Conservation (phyloP, 1,140 invertebrate species). For the Trinorchestia longiramus region DNA sequence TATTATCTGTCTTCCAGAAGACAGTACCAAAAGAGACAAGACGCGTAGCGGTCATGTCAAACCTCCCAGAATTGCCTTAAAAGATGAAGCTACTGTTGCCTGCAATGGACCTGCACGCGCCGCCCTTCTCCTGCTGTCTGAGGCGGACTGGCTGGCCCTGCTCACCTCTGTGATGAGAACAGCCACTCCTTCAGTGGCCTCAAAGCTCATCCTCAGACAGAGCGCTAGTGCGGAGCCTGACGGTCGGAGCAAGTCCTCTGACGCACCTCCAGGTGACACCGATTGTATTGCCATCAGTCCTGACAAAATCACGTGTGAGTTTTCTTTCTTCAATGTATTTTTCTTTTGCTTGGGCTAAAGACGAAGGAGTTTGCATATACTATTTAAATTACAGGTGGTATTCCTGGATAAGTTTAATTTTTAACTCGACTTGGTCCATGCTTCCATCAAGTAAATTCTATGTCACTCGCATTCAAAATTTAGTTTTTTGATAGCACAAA, state of each 20-base stretch:
- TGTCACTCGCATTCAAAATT: too few species aligned
- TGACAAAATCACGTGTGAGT: neutral
- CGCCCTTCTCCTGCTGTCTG: conserved; percentile 14
- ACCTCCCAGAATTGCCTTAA: neutral
- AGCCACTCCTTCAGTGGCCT: neutral
- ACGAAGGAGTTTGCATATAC: neutral
- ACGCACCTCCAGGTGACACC: neutral
- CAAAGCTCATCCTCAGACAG: neutral
- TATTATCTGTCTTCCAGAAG: neutral
- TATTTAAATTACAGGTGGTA: neutral
- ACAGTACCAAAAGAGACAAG: neutral
- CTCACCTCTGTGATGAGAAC: neutral
- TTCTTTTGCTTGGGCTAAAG: neutral
- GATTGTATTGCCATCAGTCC: neutral
- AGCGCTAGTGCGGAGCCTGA: neutral
- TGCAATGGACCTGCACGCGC: neutral
- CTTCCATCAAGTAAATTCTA: neutral
- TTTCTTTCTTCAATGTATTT: neutral
- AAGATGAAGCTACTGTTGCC: neutral
- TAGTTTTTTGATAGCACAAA: too few species aligned
- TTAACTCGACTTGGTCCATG: neutral
- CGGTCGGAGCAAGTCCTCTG: neutral
- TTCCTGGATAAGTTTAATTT: neutral
- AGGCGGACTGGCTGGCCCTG: conserved; percentile 25
- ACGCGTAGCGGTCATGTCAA: neutral